phyloP scores from a whole-genome alignment of 1,140 invertebrate species.

The Magallana gigas region DNA sequence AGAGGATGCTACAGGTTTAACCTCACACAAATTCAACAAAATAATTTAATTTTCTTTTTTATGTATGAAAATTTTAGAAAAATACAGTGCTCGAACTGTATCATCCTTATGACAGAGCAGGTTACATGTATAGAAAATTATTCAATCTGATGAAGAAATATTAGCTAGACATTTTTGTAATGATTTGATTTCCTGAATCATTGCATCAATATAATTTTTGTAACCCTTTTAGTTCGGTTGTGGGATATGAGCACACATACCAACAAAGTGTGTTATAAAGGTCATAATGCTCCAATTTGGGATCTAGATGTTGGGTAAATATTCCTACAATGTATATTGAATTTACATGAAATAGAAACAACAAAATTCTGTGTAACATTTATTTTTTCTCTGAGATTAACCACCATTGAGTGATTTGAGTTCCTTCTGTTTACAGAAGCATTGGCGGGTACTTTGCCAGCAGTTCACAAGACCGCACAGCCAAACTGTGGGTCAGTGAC shows the following conservation, averaged over 20 bases:
- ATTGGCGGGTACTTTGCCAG: conserved; percentile 93
- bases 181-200: no score
- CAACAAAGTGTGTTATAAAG: conserved; percentile 81
- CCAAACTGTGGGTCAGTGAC: conserved; percentile 96
- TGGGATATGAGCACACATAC: conserved; percentile 75
- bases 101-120: no score
- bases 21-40: no score
- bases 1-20: conserved; percentile 87
- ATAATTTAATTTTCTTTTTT: no score
- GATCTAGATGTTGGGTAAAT: conserved; percentile 86
- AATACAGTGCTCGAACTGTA: no score
- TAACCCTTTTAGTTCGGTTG: conserved; percentile 68
- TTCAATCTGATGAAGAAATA: no score
- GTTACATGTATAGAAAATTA: no score
- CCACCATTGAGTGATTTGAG: background rate
- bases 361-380: no score
- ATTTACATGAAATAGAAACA: no score
- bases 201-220: background rate
- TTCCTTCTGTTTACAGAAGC: conserved; percentile 53
- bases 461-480: conserved; percentile 93
- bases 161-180: no score
- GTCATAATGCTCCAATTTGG: conserved; percentile 93
- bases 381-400: background rate
- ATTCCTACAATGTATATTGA: background rate
- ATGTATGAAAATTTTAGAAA: no score